Percentiles rank a stretch among this genome's conserved stretches.
Evolutionary conservation across 2,888 invertebrate species (phyloP).

Genomic region (Diplazon laetatorius): DNA sequence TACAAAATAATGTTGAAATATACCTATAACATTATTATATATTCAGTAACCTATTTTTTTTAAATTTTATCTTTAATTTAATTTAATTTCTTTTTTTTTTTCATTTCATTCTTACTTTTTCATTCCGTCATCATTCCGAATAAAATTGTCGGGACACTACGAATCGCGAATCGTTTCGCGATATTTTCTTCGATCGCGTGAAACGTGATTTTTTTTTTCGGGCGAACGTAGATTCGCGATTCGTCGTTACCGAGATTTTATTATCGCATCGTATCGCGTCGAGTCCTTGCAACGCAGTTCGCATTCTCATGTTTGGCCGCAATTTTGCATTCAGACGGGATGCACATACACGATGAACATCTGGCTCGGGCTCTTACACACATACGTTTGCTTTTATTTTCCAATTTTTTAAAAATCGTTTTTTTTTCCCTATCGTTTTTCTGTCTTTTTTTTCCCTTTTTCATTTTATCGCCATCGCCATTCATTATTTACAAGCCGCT

Average conservation of each 20-base stretch:
- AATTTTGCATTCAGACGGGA: conserved; percentile 57
- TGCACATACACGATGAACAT: conserved; percentile 28
- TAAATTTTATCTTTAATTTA: conserved; percentile 10
- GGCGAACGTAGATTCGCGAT: no score
- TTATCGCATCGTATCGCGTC: conserved; percentile 31
- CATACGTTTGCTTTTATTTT: no score
- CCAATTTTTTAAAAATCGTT: conserved; percentile 27
- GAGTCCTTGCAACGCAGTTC: conserved; percentile 49
- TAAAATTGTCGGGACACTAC: conserved; percentile 37
- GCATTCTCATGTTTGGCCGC: conserved; percentile 44
- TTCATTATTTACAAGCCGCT: conserved; percentile 57
- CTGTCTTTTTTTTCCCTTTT: conserved; percentile 29
- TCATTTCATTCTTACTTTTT: background rate
- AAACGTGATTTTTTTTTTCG: conserved; percentile 34
- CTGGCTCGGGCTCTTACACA: conserved; percentile 26
- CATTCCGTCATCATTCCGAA: conserved; percentile 40
- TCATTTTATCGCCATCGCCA: conserved; percentile 47
- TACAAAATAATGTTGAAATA: conserved; percentile 81
- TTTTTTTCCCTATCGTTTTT: conserved; percentile 32
- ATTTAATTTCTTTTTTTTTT: conserved; percentile 13
- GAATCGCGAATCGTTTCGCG: conserved; percentile 19
- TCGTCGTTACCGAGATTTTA: conserved; percentile 22
- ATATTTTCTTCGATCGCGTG: no score
- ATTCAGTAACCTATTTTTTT: conserved; percentile 73
- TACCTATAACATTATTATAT: conserved; percentile 76